Conservation (phyloP, 2,888 invertebrate species). For the Seladonia tumulorum region DNA sequence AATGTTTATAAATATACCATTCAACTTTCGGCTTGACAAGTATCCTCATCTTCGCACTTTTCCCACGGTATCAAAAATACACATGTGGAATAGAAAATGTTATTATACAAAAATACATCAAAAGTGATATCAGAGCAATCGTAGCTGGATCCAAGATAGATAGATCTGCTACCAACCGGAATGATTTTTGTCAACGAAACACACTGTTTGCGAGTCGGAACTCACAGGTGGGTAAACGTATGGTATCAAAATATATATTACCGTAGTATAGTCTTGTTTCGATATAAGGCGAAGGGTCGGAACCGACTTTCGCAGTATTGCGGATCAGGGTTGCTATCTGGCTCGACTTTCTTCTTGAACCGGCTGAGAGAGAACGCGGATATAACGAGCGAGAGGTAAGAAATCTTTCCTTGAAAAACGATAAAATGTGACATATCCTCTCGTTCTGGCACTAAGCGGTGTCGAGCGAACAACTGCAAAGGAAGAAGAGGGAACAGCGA, state of each 20-base stretch:
- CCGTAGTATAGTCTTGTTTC: background rate
- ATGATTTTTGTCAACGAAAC: conserved; percentile 18
- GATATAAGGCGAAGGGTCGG: no score
- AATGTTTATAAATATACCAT: background rate
- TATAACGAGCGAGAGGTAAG: no score
- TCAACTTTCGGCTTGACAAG: background rate
- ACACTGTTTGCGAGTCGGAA: background rate
- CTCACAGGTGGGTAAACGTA: background rate
- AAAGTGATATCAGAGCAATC: background rate
- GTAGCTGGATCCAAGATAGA: background rate
- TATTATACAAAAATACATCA: background rate
- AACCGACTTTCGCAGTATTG: no score
- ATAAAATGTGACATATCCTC: no score
- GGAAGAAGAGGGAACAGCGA: no score
- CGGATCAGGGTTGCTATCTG: no score
- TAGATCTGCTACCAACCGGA: conserved; percentile 1
- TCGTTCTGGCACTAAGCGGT: no score
- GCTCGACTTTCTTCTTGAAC: no score
- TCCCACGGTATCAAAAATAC: background rate
- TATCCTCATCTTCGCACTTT: background rate
- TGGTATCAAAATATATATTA: conserved; percentile 32
- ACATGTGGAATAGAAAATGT: background rate
- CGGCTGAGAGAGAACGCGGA: no score
- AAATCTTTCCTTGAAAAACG: no score
- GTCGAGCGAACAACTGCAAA: no score